A percentile compares a stretch with the other conserved stretches of the same genome.
Conservation (phyloP, 2,888 invertebrate genomes). For the Ditula angustiorana region DNA sequence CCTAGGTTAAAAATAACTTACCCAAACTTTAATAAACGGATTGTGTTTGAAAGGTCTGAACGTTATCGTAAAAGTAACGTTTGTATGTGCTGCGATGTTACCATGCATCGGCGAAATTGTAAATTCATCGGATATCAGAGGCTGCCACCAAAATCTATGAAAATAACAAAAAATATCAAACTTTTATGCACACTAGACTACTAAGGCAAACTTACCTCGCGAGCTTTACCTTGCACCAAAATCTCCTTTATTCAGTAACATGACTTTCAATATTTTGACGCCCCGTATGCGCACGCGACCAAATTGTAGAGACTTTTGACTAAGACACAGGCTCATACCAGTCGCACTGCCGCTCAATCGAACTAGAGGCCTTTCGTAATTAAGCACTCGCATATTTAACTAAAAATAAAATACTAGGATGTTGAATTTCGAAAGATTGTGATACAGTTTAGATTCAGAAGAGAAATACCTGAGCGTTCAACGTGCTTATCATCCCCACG, state of each 20-base stretch:
- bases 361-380: slow-evolving; percentile 71
- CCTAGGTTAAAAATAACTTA: slow-evolving; percentile 48
- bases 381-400: slow-evolving; percentile 75
- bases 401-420: slow-evolving; percentile 46
- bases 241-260: slow-evolving; percentile 76
- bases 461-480: slow-evolving; percentile 68
- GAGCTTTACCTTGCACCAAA: slow-evolving; percentile 69
- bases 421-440: too few species aligned
- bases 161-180: slow-evolving; percentile 2
- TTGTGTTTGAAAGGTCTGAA: slow-evolving; percentile 84
- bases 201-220: not conserved
- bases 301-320: slow-evolving; percentile 76
- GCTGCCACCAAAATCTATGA: slow-evolving; percentile 78
- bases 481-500: slow-evolving; percentile 70
- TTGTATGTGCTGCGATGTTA: slow-evolving; percentile 86
- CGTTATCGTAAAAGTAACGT: slow-evolving; percentile 86
- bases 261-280: slow-evolving; percentile 74
- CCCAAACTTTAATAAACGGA: slow-evolving; percentile 81
- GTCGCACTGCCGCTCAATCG: slow-evolving; percentile 75
- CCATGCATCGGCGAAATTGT: slow-evolving; percentile 87
- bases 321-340: slow-evolving; percentile 72
- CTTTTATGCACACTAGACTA: not conserved
- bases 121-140: slow-evolving; percentile 80
- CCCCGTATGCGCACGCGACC: slow-evolving; percentile 76
- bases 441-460: too few species aligned